phyloP scores from a whole-genome alignment of 2,113 vertebrate genomes.

The Chroicocephalus ridibundus region DNA sequence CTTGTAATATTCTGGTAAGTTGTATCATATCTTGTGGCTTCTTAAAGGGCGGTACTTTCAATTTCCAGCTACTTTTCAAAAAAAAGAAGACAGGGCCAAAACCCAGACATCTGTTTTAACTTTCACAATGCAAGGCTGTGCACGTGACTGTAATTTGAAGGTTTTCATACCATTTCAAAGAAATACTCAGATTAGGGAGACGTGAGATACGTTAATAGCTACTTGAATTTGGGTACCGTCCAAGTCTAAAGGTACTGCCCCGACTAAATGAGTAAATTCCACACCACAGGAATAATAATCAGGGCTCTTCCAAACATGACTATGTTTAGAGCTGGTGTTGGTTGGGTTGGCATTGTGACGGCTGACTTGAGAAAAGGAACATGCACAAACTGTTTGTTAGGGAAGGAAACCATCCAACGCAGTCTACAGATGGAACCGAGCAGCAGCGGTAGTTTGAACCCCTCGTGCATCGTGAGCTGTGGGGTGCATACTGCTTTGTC shows the following conservation, averaged over 20 bases:
- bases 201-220: neutral
- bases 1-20: neutral
- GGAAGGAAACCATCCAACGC: neutral
- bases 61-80: neutral
- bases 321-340: neutral
- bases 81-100: neutral
- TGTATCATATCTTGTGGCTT: neutral
- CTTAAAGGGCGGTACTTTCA: neutral
- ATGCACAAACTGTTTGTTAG: neutral
- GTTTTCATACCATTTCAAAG: neutral
- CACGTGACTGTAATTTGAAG: neutral
- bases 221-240: neutral
- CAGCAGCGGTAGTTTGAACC: neutral
- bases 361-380: neutral
- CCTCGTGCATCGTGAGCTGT: fast-evolving
- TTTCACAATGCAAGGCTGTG: neutral
- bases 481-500: neutral
- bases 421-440: neutral
- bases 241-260: neutral
- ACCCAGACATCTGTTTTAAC: neutral
- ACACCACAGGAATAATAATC: neutral
- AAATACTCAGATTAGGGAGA: neutral
- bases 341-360: neutral
- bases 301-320: neutral
- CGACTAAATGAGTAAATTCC: neutral